phyloP scores from a whole-genome alignment of 2,888 invertebrate species.

The Hanleya hanleyi region DNA sequence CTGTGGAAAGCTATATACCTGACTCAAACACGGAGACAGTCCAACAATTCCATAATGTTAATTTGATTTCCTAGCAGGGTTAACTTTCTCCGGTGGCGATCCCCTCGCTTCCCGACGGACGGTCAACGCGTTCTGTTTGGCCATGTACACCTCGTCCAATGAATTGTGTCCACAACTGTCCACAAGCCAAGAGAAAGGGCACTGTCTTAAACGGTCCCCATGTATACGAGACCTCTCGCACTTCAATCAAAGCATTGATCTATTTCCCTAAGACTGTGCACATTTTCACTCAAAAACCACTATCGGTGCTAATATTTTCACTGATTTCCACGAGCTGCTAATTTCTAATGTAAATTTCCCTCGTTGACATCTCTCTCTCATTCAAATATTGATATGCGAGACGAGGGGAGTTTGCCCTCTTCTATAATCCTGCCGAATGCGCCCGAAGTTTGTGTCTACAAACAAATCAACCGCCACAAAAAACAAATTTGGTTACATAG shows the following conservation, averaged over 20 bases:
- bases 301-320: slow-evolving; percentile 1
- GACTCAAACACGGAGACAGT: not conserved
- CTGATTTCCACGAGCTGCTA: not conserved
- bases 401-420: not conserved
- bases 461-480: not conserved
- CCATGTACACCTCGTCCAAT: not conserved
- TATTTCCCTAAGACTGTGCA: not conserved
- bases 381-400: not conserved
- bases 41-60: not conserved
- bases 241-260: no score
- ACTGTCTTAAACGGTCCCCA: not conserved
- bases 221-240: not conserved
- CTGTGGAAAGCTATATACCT: not conserved
- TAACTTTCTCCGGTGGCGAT: no score
- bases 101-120: not conserved
- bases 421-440: not conserved
- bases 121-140: not conserved
- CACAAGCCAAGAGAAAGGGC: not conserved
- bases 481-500: not conserved
- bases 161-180: not conserved
- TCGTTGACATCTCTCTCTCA: slow-evolving; percentile 1
- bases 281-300: not conserved
- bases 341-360: slow-evolving; percentile 1
- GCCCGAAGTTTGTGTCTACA: not conserved
- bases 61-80: no score